These are phyloP conservation scores for Diprion similis DNA, from an alignment of 1,140 invertebrate genomes.

Conservation along the genomic window DNA sequence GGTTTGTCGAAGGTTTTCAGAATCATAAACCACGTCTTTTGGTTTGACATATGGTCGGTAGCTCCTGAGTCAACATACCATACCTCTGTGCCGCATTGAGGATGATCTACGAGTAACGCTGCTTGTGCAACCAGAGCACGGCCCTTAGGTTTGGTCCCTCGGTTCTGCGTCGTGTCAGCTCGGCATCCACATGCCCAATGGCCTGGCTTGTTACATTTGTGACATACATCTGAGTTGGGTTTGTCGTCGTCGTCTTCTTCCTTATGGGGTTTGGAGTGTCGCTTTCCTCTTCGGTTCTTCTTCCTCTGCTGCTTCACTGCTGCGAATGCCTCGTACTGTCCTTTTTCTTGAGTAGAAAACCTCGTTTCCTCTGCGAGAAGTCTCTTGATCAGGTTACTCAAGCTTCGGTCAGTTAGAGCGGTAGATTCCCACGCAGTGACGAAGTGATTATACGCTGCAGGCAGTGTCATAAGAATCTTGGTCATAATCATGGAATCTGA, in stretches of 20 bases:
- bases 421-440: constrained; percentile 37
- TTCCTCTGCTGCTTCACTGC: constrained; percentile 10
- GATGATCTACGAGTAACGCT: neutral
- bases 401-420: constrained; percentile 29
- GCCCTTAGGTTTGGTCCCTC: constrained; percentile 7
- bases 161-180: neutral
- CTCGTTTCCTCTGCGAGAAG: constrained; percentile 32
- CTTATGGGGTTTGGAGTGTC: neutral
- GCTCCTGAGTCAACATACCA: constrained; percentile 35
- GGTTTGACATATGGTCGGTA: constrained; percentile 33
- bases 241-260: neutral
- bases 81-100: neutral
- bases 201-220: constrained; percentile 15
- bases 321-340: constrained; percentile 14
- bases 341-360: constrained; percentile 18
- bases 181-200: constrained; percentile 24
- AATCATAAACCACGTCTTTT: constrained; percentile 30
- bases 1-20: constrained; percentile 11
- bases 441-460: constrained; percentile 36
- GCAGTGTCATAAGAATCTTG: constrained; percentile 46
- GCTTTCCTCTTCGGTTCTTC: constrained; percentile 15
- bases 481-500: constrained; percentile 40
- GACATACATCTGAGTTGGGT: constrained; percentile 14
- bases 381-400: constrained; percentile 27
- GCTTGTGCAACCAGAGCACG: constrained; percentile 21